phyloP scores from a whole-genome alignment of 2,797 vertebrate genomes.

The Triplophysa bombifrons region DNA sequence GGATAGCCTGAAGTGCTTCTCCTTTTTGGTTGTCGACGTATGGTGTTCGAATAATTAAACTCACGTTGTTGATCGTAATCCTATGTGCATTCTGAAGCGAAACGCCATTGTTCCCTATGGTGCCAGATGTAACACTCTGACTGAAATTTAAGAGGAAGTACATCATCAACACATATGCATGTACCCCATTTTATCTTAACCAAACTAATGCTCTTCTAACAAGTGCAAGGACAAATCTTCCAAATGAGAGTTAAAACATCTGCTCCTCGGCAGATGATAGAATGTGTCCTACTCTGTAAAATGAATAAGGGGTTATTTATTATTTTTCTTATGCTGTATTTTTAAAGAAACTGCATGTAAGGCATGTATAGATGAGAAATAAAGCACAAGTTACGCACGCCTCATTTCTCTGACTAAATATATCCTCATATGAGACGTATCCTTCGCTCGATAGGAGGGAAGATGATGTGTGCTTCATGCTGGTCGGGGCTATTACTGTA shows the following conservation, averaged over 20 bases:
- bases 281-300: background rate
- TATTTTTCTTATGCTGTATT: background rate
- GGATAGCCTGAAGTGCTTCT: no score
- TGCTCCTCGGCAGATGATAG: background rate
- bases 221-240: background rate
- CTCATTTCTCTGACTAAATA: constrained; percentile 13
- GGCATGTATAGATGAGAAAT: background rate
- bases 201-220: background rate
- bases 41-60: no score
- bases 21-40: no score
- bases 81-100: no score
- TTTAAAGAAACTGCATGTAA: background rate
- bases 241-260: background rate
- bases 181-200: no score
- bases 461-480: constrained; percentile 37
- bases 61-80: no score
- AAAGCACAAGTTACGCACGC: background rate
- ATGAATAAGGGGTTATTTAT: background rate
- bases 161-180: no score
- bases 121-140: no score
- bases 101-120: no score
- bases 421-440: constrained; percentile 26
- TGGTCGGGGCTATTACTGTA: constrained; percentile 29
- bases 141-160: no score
- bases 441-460: background rate